phyloP scores from a whole-genome alignment of 1,140 invertebrate species.

The Tyrophagus putrescentiae region DNA sequence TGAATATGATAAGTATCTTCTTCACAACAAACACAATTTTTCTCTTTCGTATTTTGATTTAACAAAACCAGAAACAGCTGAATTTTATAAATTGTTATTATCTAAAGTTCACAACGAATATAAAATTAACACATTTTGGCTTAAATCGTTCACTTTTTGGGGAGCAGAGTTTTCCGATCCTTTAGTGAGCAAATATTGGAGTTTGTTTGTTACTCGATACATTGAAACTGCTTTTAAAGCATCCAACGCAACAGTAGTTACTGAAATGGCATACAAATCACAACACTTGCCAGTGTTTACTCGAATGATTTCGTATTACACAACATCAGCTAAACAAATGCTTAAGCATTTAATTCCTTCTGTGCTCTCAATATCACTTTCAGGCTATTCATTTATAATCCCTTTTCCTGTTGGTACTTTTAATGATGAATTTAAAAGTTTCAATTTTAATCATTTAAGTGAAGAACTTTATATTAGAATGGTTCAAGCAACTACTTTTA shows the following conservation, averaged over 20 bases:
- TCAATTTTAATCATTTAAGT: neutral
- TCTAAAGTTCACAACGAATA: neutral
- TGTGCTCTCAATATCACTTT: neutral
- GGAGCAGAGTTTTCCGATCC: neutral
- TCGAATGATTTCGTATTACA: neutral
- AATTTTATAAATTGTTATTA: neutral
- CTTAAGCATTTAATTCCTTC: neutral
- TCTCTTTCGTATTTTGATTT: neutral
- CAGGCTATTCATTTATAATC: neutral
- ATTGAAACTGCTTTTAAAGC: neutral
- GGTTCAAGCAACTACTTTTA: neutral
- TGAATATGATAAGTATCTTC: too few species aligned
- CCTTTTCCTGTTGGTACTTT: neutral
- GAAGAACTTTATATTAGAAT: neutral
- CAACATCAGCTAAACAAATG: neutral
- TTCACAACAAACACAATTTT: too few species aligned
- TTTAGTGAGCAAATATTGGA: neutral
- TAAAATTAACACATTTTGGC: neutral
- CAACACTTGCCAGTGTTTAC: neutral
- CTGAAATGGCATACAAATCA: neutral
- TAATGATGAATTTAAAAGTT: neutral
- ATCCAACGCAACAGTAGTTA: neutral
- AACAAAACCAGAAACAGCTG: neutral
- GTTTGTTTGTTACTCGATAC: neutral
- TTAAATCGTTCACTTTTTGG: neutral